Base-by-base conservation (phyloP, 2,888 invertebrate species). In the Hedychridium roseum region DNA sequence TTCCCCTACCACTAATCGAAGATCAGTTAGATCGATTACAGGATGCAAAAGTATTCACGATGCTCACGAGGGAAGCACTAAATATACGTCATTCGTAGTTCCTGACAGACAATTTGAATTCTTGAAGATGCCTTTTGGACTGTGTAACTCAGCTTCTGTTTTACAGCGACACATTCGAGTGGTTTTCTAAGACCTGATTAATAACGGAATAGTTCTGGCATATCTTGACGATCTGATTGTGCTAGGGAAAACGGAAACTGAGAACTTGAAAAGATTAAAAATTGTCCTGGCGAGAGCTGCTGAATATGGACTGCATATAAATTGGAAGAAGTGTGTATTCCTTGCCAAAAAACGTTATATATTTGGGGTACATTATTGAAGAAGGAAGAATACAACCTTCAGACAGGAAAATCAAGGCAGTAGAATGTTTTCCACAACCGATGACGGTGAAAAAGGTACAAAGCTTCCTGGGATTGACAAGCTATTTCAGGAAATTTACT, bases 21-120 rank as follows among this genome's bases (percentile, higher is more conserved):
- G 23, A 23, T 9, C 9, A 9, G 5, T 23, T 23, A 23, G 23
- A 23, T 23, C 15, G 37, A 37, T 4, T 44, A 3, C 15, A 12
- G 11, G 37, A 38, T 1, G 44, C 44, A 5, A 4, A n/a, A 30
- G 21, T 44, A 3, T 44, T 30, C 21, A 15, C 50, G 40, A 14
- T 31, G 31, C 4, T 12, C 11, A 43, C 3, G 42, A 31, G 1
- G 44, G 32, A 15, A 53, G 55, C 14, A 44, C 47, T 12, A 47
- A 54, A 38, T 47, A 49, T 38, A 53, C 53, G 12, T 44, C 53
- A 18, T 53, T 53, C 30, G n/a, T 49, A 1, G 40, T 43, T 21
- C 49, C 45, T 2, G 50, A 45, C 6, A 46, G 44, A 6, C 56
- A 56, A 40, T 50, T 21, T 16, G 54, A 57, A 18, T 57, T 57